Evolutionary conservation across 2,888 invertebrate species (phyloP).

Genomic region (Agrotis exclamationis): DNA sequence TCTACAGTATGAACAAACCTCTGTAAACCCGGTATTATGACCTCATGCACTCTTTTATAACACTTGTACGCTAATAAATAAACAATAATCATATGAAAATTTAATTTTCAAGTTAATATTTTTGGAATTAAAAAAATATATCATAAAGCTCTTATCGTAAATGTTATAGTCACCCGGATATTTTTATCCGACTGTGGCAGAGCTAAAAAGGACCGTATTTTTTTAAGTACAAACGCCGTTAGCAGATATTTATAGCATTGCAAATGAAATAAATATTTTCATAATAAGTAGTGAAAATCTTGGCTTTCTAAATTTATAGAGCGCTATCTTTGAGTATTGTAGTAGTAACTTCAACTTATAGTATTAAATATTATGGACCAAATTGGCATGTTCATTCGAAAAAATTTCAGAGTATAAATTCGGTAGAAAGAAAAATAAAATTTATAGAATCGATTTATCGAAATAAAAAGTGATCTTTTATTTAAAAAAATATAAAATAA

Average conservation of each 20-base stretch:
- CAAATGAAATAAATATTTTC: constrained; percentile 46
- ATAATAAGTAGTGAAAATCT: constrained; percentile 36
- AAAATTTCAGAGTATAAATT: constrained; percentile 35
- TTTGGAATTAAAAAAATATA: no score
- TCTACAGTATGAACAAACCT: no score
- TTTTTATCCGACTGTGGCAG: not conserved
- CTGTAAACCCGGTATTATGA: no score
- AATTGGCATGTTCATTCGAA: constrained; percentile 64
- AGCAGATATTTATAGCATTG: constrained; percentile 2
- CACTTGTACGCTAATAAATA: no score
- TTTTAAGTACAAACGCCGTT: not conserved
- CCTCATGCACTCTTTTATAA: no score
- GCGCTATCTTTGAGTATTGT: constrained; percentile 27
- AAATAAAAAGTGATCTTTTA: constrained; percentile 51
- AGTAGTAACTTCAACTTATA: constrained; percentile 38
- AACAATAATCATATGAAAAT: no score
- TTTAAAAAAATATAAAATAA: constrained; percentile 15
- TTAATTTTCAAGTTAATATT: no score
- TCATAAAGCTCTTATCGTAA: no score
- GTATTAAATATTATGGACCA: constrained; percentile 67
- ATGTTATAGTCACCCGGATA: no score
- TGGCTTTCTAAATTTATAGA: constrained; percentile 21
- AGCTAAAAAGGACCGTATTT: not conserved
- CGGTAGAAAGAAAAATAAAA: constrained; percentile 52
- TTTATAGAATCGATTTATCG: constrained; percentile 34